Base-by-base conservation (phyloP, 2,888 invertebrate species). In the Synergus umbraculus region DNA sequence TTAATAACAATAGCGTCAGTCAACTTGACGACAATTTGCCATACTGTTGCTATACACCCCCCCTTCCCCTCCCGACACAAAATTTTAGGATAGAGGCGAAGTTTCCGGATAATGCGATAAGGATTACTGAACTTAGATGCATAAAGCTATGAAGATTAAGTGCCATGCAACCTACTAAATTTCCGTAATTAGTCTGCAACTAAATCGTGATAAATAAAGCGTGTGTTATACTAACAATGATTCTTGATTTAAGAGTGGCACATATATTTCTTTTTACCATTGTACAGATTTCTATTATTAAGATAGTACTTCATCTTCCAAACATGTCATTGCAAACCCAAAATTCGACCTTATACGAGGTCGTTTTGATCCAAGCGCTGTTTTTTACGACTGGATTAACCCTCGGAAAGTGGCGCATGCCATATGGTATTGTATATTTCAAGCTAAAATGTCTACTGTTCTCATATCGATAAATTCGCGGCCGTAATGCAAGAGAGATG, bases 391-490 rank as follows among this genome's bases (percentile, higher is more conserved):
- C 12, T 41, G n/a, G 66, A n/a, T 66, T 66, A 41, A 15, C 43
- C 43, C 18, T 43, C 43, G 18, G n/a, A 43, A 44, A 66, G 66
- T 66, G 43, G 41, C 43, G 43, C 41, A 66, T 43, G 18, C 43
- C 66, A 18, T n/a, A 66, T 44, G 66, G 43, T 66, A 43, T 66
- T 7, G 15, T 41, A 49, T 73, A 54, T 29, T 15, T 0, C 15
- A 29, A 15, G 37, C 10, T 73, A 54, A 73, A 73, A 67, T 46
- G 44, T 73, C 29, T 49, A 37, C 49, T 73, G 37, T 73, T 58
- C 54, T 73, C 37, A 73, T 73, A 73, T 73, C 73, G 54, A 73
- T 73, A 73, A 73, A 73, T 73, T 49, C 73, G 54, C 73, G 73
- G 12, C 4, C n/a, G 37, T 54, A 73, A 73, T 73, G 73, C 73